A percentile compares a stretch with the other conserved stretches of the same genome.
Evolutionary conservation across 2,888 invertebrate species (phyloP).

Genomic region (Cheilosia pagana): DNA sequence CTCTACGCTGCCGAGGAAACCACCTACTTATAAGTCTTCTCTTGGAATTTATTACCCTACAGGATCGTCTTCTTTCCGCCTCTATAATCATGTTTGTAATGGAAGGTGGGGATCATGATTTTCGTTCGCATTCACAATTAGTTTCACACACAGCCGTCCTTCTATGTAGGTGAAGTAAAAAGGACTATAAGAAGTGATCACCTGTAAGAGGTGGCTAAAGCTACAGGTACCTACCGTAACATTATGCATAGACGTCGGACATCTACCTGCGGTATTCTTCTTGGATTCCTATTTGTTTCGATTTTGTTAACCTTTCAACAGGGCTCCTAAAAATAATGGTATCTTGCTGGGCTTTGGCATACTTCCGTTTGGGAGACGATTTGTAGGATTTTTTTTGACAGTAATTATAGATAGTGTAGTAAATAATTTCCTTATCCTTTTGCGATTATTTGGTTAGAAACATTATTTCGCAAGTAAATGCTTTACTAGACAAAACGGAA

Average conservation of each 20-base stretch:
- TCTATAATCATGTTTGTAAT: slow-evolving; percentile 35
- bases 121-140: slow-evolving; percentile 46
- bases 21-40: slow-evolving; percentile 40
- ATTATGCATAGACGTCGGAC: not conserved
- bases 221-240: not conserved
- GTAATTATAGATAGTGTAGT: not conserved
- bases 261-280: slow-evolving; percentile 1
- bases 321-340: slow-evolving; percentile 16
- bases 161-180: not conserved
- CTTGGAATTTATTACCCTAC: slow-evolving; percentile 52
- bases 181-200: slow-evolving; percentile 22
- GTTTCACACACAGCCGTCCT: slow-evolving; percentile 36
- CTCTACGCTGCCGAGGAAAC: slow-evolving; percentile 10
- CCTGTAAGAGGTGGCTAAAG: slow-evolving; percentile 6
- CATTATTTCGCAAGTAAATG: slow-evolving; percentile 7
- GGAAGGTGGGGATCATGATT: slow-evolving; percentile 55
- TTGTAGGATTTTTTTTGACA: not conserved
- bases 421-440: not conserved
- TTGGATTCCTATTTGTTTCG: not conserved
- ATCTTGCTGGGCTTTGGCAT: slow-evolving; percentile 27
- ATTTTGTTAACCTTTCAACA: slow-evolving; percentile 16
- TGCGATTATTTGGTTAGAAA: slow-evolving; percentile 1
- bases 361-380: slow-evolving; percentile 25
- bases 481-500: not conserved
- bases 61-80: slow-evolving; percentile 49